Conservation (phyloP, 2,113 vertebrate genomes). For the Kryptolebias marmoratus region DNA sequence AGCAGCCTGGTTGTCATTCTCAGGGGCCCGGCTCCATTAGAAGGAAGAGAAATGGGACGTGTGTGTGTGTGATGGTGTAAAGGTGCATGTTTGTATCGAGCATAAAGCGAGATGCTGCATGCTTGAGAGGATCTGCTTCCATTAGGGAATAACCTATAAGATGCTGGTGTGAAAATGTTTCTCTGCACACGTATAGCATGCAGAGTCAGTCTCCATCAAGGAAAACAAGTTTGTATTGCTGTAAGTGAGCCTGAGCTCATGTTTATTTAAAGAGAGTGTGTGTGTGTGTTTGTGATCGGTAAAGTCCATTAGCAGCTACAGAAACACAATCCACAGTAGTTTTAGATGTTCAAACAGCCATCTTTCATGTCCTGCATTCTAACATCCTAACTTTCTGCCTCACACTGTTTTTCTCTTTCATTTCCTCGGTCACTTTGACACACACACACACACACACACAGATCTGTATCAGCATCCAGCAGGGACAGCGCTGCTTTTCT, state of each 20-base stretch:
- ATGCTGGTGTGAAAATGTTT: slow-evolving; percentile 3
- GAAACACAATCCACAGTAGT: slow-evolving; percentile 24
- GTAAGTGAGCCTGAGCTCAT: slow-evolving; percentile 1
- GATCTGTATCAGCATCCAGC: slow-evolving; percentile 49
- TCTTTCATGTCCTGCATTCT: slow-evolving; percentile 21
- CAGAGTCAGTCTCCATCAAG: slow-evolving; percentile 21
- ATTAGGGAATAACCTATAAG: slow-evolving; percentile 31
- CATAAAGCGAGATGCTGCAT: slow-evolving; percentile 3
- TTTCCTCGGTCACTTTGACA: neutral
- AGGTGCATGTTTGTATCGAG: slow-evolving; percentile 5
- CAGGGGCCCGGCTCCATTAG: slow-evolving; percentile 68
- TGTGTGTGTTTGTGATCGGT: slow-evolving; percentile 12
- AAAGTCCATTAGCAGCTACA: slow-evolving; percentile 36
- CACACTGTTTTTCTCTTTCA: neutral
- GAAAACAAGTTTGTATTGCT: slow-evolving; percentile 5
- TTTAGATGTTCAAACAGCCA: slow-evolving; percentile 34
- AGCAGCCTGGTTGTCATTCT: slow-evolving; percentile 69
- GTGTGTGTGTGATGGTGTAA: slow-evolving; percentile 11
- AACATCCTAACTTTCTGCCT: neutral
- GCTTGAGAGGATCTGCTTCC: slow-evolving; percentile 42
- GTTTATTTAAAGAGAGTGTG: slow-evolving; percentile 36
- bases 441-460: slow-evolving; percentile 23
- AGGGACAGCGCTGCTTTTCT: slow-evolving; percentile 58
- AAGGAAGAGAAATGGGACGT: slow-evolving; percentile 43
- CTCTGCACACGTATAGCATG: neutral